These are phyloP conservation scores for Lacerta bilineata DNA, from an alignment of 2,797 vertebrate genomes.

Conservation along the genomic window DNA sequence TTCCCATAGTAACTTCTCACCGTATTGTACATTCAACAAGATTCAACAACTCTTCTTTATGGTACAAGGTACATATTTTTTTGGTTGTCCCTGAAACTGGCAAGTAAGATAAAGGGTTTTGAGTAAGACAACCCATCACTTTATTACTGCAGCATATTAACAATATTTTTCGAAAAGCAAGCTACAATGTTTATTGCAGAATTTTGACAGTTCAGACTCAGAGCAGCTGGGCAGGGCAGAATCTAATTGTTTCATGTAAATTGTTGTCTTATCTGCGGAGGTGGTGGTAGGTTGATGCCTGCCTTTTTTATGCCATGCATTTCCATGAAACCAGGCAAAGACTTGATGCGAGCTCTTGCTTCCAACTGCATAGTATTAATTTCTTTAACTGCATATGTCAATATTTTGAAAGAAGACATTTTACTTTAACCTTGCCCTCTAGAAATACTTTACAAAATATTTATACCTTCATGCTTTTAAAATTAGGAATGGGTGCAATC, in stretches of 20 bases:
- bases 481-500: background rate
- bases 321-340: slow-evolving; percentile 29
- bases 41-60: slow-evolving; percentile 1
- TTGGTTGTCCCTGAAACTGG: slow-evolving; percentile 55
- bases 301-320: slow-evolving; percentile 70
- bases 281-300: slow-evolving; percentile 86
- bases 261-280: slow-evolving; percentile 78
- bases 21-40: slow-evolving; percentile 6
- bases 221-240: slow-evolving; percentile 86
- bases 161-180: slow-evolving; percentile 75
- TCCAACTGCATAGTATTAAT: background rate
- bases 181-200: slow-evolving; percentile 82
- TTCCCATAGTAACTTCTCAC: slow-evolving; percentile 32
- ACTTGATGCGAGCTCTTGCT: background rate
- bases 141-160: slow-evolving; percentile 70
- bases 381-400: background rate
- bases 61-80: slow-evolving; percentile 20
- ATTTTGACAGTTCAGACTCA: slow-evolving; percentile 85
- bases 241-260: slow-evolving; percentile 72
- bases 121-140: slow-evolving; percentile 69
- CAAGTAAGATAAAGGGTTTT: slow-evolving; percentile 68
- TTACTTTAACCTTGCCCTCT: background rate
- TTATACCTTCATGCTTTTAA: slow-evolving; percentile 1
- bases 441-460: background rate
- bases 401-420: background rate